Evolutionary conservation across 1,140 invertebrate species (phyloP).

Genomic region (Drosophila virilis): DNA sequence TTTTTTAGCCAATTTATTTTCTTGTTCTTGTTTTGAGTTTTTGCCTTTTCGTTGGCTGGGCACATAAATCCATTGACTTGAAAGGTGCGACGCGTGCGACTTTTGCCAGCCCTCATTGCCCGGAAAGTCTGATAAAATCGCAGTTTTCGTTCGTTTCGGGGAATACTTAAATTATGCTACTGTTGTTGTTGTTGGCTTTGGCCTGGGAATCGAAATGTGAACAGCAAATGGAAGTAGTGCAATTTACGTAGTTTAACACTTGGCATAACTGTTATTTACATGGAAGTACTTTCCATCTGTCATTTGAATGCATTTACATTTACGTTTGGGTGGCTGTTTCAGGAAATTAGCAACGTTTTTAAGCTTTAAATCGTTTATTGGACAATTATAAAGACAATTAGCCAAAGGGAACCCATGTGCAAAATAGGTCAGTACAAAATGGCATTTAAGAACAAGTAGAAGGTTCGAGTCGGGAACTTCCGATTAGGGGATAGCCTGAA

Average conservation of each 20-base stretch:
- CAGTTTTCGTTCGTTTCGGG: slow-evolving; percentile 49
- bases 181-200: not conserved
- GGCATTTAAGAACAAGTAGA: too few species aligned
- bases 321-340: too few species aligned
- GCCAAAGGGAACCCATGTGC: too few species aligned
- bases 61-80: slow-evolving; percentile 54
- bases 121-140: slow-evolving; percentile 62
- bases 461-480: too few species aligned
- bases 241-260: slow-evolving; percentile 56
- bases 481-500: too few species aligned
- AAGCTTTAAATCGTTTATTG: too few species aligned
- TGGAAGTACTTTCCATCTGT: slow-evolving; percentile 13
- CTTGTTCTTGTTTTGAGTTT: slow-evolving; percentile 10
- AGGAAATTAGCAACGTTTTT: too few species aligned
- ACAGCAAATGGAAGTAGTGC: slow-evolving; percentile 38
- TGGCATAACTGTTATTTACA: slow-evolving; percentile 31
- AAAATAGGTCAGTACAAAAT: too few species aligned
- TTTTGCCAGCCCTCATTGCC: slow-evolving; percentile 45
- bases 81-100: slow-evolving; percentile 47
- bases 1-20: not conserved
- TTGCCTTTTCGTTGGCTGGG: slow-evolving; percentile 33
- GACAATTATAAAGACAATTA: too few species aligned
- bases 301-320: slow-evolving; percentile 38
- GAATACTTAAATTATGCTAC: slow-evolving; percentile 59
- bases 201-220: slow-evolving; percentile 32